Base-by-base conservation (phyloP, 2,888 invertebrate species). In the Catocala nupta region DNA sequence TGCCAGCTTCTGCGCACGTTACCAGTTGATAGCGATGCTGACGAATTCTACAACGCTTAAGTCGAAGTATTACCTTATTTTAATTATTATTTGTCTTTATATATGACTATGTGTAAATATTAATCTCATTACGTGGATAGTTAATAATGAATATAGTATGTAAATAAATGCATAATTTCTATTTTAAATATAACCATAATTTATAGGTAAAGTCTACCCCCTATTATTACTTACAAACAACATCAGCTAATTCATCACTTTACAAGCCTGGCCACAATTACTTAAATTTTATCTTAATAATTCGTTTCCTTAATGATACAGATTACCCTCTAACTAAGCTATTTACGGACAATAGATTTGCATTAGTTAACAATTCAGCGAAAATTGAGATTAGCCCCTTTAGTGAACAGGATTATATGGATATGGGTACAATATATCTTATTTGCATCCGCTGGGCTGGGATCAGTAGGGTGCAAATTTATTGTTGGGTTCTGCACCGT, bases 341-440 rank as follows among this genome's bases (percentile, higher is more conserved):
- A 56, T 60, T 42, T 55, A 62, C 55, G 48, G 42, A 68, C 73
- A 60, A 69, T 73, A 64, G 57, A 73, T 73, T 60, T 53, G 68
- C 69, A 71, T 72, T 68, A 64, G 44, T 43, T 51, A 48, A 70
- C 70, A 62, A 70, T 72, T 70, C 54, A 66, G 44, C 55, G 65
- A 57, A 70, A 63, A 44, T 59, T 66, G 48, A 61, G 72, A 73
- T 72, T 59, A 73, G 50, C 55, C 47, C 48, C 47, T 54, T 70
- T 58, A 72, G 57, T 60, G 70, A 33, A 45, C 45, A 16, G 51
- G 70, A 45, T 49, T 73, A 58, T 39, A 25, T 34, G 12, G 57
- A 45, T 65, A 56, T 65, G 70, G 60, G 55, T 50, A 55, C 44
- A 52, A 52, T 73, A 51, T 73, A 73, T 73, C 59, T 61, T 63